phyloP scores from a whole-genome alignment of 2,797 vertebrate species.

The Sebastes hubbsi region DNA sequence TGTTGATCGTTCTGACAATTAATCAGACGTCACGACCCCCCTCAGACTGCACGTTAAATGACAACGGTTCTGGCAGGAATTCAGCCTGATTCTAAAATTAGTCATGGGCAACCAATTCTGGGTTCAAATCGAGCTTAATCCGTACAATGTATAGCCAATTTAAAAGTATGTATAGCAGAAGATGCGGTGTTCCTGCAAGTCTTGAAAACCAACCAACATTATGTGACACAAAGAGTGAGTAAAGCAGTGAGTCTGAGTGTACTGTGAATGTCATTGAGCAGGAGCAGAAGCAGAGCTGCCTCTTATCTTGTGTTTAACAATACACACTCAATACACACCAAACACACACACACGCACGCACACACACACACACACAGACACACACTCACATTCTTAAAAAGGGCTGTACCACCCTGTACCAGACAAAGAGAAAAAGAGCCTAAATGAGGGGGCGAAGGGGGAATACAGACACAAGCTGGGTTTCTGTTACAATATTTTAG shows the following conservation, averaged over 20 bases:
- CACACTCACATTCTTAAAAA: slow-evolving; percentile 9
- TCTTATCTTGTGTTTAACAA: slow-evolving; percentile 54
- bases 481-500: background rate
- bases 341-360: background rate
- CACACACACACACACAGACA: slow-evolving; percentile 8
- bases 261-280: slow-evolving; percentile 7
- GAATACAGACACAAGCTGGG: background rate
- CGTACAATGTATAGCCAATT: background rate
- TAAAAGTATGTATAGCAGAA: background rate
- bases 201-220: background rate
- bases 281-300: slow-evolving; percentile 47
- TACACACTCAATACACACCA: background rate
- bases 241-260: background rate
- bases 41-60: background rate
- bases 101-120: background rate
- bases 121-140: background rate
- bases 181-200: background rate
- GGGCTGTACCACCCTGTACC: slow-evolving; percentile 68
- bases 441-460: background rate
- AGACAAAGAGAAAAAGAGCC: slow-evolving; percentile 23
- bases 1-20: background rate
- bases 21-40: background rate
- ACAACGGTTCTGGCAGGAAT: background rate
- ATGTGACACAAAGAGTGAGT: background rate
- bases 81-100: background rate